Base-by-base conservation (phyloP, 2,113 vertebrate genomes). In the Eulemur macaco region DNA sequence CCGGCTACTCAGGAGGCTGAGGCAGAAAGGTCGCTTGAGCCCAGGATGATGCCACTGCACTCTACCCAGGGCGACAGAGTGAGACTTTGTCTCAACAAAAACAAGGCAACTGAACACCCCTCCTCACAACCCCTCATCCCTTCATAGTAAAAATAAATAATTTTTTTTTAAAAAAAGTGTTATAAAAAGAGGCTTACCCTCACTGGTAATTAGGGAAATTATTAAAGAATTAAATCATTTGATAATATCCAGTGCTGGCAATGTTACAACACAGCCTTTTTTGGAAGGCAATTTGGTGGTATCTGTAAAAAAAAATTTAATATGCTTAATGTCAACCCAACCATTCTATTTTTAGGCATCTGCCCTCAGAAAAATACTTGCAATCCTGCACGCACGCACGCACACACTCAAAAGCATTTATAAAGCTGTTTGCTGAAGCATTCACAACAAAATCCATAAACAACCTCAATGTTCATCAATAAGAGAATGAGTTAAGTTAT, bases 331-430 rank as follows among this genome's bases (percentile, higher is more conserved):
- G 91, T 93, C 86, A 96, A 96, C 68, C 77, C 82, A 94, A 66
- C 39, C 56, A 50, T 93, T 97, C 96, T 97, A 97, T 96, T 97
- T 97, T 96, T 91, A 94, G 52, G 34, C 66, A 78, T 95, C 83
- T 97, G 47, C 63, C 95, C 90, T 63, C 96, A 95, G 68, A 97
- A 63, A 95, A 97, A 97, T 83, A 91, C 86, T 86, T 86, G 82
- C 73, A 86, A 89, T 87, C 12, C 2, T 93, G 86, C 29, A 76
- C 6, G 14, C 52, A 95, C 11, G 2, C 52, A 95, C 15, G 1
- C 52, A 87, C 66, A 82, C 37, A 54, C 66, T n/a, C 78, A 78
- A 83, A 94, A 95, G 50, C 71, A 88, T 68, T 73, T 68, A 87
- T 91, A 92, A 91, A 54, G 82, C 89, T 87, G 23, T 89, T 73